Evolutionary conservation across 2,113 vertebrate species (phyloP), one percentile per base, ranked within the genome.

Genomic region (Trematomus loennbergii): DNA sequence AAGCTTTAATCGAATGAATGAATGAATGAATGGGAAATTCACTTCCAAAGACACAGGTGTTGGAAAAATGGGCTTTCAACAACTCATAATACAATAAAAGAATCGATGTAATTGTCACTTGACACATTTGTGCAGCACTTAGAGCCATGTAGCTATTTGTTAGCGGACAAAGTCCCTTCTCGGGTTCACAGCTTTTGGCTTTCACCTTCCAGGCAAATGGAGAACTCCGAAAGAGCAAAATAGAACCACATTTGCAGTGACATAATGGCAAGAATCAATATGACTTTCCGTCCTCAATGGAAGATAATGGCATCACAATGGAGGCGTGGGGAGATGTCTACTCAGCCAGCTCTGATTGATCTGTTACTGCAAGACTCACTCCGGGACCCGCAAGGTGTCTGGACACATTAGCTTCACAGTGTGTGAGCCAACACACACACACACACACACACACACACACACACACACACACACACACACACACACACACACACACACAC

Each of bases 291-390:
- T 71, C 73, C 86, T 91, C 88, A 91, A 92, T 89, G 87, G 90
- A 86, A 91, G 85, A 89, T 91, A 93, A 92, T 89, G 81, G 90
- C 79, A 88, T 87, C 90, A 91, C 87, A 86, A 87, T 86, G 90
- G 85, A 90, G 84, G 89, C 81, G 72, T 79, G 87, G 78, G 81
- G 90, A 87, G 87, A 82, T 84, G 85, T 92, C 89, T 87, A 70
- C 84, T 88, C 89, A 87, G 84, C 84, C 80, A 73, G 68, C 52
- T 25, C 71, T 88, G 92, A 93, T 91, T 92, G 92, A 93, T 93
- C 89, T 88, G 84, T 91, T 90, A 86, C 87, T 92, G 82, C 89
- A 86, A 85, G 81, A 90, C 84, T 86, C 89, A 92, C 88, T 92
- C 80, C 87, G 88, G 86, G 89, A 81, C 78, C 79, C 10, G 22